Evolutionary conservation across 2,113 vertebrate genomes (phyloP), one percentile per base, ranked within the genome.

Genomic region (Tragulus kanchil): DNA sequence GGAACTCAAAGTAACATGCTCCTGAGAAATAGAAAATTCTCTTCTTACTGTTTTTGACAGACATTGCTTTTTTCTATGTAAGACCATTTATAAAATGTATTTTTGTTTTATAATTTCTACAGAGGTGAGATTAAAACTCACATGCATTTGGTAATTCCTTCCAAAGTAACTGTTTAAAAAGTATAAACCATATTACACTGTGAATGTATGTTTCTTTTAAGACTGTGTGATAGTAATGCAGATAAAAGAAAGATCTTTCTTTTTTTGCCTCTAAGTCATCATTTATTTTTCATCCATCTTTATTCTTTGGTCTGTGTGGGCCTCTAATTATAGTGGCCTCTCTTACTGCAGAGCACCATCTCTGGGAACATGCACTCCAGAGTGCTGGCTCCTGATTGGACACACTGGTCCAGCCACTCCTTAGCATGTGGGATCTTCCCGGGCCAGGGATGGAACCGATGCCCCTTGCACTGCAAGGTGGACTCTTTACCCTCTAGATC

Each of bases 81-180:
- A 88, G 56, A 67, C 81, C 16, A 89, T 81, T 97, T 95, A 73
- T 78, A 89, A 85, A 82, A 82, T 78, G 8, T 59, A 19, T 78
- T 92, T 96, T 92, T n/a, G 6, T 90, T 71, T 92, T 88, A 48
- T 82, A 89, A 95, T 73, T 95, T 96, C 97, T 93, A 95, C 26
- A 90, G 10, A 69, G 3, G 50, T 88, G 82, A 94, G 25, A 83
- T 36, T 73, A 23, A 84, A 92, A 64, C 54, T 36, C 71, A 94
- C 12, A 82, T 85, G 21, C 26, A 62, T 95, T 90, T 93, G 82
- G 65, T 97, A 79, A 77, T 67, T 88, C 9, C 45, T 96, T 82
- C 78, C 83, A 91, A 97, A 93, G 82, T 85, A 95, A 96, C 61
- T 69, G 64, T 90, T 90, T 95, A 89, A 52, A 94, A 75, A 92